phyloP scores from a whole-genome alignment of 2,113 vertebrate genomes.

The Sebastes schlegelii region DNA sequence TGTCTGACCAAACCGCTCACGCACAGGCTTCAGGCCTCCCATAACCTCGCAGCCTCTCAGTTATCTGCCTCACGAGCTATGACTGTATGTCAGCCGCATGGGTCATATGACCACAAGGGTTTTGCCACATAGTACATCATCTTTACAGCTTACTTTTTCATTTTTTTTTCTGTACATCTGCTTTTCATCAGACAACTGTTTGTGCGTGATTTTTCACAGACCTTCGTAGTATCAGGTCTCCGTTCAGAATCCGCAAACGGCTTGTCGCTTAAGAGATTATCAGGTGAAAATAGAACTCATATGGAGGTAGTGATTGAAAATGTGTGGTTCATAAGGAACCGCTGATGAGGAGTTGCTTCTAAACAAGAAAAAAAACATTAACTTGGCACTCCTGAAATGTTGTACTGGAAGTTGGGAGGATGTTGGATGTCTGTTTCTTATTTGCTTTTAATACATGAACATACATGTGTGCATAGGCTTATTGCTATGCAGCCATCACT shows the following conservation, averaged over 20 bases:
- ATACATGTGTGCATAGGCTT: neutral
- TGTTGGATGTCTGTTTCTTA: conserved; percentile 32
- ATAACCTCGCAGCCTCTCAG: conserved; percentile 24
- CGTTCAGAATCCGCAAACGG: conserved; percentile 47
- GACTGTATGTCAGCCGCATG: conserved; percentile 48
- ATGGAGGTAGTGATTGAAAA: conserved; percentile 53
- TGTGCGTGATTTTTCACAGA: conserved; percentile 55
- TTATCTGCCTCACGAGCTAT: conserved; percentile 43
- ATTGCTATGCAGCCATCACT: neutral
- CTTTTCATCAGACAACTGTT: conserved; percentile 62
- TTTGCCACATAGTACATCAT: conserved; percentile 67
- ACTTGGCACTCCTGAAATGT: neutral
- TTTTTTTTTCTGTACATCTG: conserved; percentile 66
- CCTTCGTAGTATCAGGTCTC: conserved; percentile 55
- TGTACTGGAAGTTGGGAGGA: conserved; percentile 15
- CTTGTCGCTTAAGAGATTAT: conserved; percentile 59
- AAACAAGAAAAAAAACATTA: conserved; percentile 1
- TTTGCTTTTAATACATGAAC: conserved; percentile 18
- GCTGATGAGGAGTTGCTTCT: conserved; percentile 49
- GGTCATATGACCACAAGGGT: conserved; percentile 30
- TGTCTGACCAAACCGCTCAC: conserved; percentile 52
- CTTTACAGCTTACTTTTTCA: conserved; percentile 52
- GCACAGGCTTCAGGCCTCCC: conserved; percentile 37
- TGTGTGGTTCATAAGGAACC: conserved; percentile 28
- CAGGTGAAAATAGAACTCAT: conserved; percentile 64